Percentiles rank a stretch among this genome's conserved stretches.
Conservation (phyloP, 2,888 invertebrate species). For the Ormyrus nitidulus region DNA sequence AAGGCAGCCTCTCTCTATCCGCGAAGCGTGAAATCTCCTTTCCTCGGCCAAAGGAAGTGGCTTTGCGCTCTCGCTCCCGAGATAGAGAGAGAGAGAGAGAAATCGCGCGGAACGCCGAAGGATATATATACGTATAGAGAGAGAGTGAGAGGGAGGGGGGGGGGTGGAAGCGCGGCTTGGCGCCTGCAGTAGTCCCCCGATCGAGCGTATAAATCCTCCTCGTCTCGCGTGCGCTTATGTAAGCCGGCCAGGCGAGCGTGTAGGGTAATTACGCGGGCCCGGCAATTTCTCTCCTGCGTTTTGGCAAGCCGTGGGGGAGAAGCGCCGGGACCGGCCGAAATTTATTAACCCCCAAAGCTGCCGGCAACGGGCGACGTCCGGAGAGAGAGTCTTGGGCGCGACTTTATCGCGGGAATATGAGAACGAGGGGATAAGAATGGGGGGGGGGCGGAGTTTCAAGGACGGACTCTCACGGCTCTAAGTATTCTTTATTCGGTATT, state of each 20-base stretch:
- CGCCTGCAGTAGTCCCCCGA: not conserved
- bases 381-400: not conserved
- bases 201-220: constrained; percentile 22
- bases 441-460: not conserved
- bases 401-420: constrained; percentile 27
- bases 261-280: constrained; percentile 27
- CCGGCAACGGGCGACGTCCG: not conserved
- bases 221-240: not conserved
- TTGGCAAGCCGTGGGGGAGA: not conserved
- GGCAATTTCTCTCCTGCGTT: constrained; percentile 24
- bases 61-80: not conserved
- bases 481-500: too few species aligned
- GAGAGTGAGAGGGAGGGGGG: too few species aligned
- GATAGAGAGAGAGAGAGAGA: not conserved
- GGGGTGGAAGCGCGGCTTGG: too few species aligned
- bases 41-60: not conserved
- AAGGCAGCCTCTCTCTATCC: not conserved
- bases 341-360: constrained; percentile 27
- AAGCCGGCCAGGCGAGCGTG: not conserved
- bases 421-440: not conserved
- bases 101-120: not conserved
- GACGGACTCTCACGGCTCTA: too few species aligned
- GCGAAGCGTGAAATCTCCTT: constrained; percentile 35
- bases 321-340: not conserved
- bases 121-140: too few species aligned